Base-by-base conservation (phyloP, 2,797 vertebrate species). In the Epinephelus awoara region DNA sequence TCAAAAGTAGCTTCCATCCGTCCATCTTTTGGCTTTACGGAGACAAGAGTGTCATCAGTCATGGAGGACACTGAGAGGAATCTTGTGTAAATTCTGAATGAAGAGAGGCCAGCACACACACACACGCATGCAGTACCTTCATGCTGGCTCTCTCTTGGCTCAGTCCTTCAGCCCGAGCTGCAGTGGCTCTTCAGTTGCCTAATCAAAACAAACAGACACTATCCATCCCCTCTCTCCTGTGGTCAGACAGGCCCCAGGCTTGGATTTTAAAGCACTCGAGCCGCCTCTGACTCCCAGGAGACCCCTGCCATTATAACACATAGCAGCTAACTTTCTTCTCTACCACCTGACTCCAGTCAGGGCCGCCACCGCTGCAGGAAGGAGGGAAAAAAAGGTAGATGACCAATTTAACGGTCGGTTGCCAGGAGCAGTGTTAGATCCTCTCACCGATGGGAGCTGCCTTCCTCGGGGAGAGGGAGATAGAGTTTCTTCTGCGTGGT, bases 321-420 rank as follows among this genome's bases (percentile, higher is more conserved):
- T 6, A 71, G 68, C 66, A 50, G 71, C 74, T 69, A 66, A 67
- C 70, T 86, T 77, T 55, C 49, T 44, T 15, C 78, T 75, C 51
- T 77, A 56, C 73, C 67, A 55, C 67, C 75, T 77, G 75, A 76
- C 78, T 84, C 46, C 42, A 6, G 75, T 63, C 82, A 42, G 46
- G 51, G 51, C 71, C 40, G 78, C 79, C 68, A 2, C 66, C 75
- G 1, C 74, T 79, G 79, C 67, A 74, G 70, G 67, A 55, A 49
- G 65, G 18, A 51, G 34, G 25, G 46, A 64, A 71, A 68, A 65
- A 87, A 88, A 87, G 85, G 89, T 83, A 92, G 88, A 79, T 75
- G 89, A 89, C 77, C 88, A 87, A 90, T 93, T 93, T 92, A 91
- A 90, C 72, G 69, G 77, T 86, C 46, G 40, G 84, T 69, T 91